A percentile compares a stretch with the other conserved stretches of the same genome.
Evolutionary conservation across 1,140 invertebrate genomes (phyloP).

Genomic region (Schmidtea mediterranea): DNA sequence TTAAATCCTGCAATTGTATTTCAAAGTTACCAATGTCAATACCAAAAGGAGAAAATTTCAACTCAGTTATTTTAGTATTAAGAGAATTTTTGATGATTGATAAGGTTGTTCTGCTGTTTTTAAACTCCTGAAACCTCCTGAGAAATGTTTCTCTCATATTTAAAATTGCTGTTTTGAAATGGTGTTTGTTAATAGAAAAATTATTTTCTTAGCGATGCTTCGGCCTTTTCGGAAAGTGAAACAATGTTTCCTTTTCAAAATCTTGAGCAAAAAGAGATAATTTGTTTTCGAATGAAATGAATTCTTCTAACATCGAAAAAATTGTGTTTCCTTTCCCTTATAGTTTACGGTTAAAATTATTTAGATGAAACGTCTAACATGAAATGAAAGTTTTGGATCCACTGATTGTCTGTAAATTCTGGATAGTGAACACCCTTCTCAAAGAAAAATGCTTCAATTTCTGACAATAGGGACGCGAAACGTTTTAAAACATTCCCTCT

Average conservation of each 20-base stretch:
- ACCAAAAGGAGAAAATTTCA: not conserved
- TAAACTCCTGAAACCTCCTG: not conserved
- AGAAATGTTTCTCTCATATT: slow-evolving; percentile 2
- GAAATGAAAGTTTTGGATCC: slow-evolving; percentile 4
- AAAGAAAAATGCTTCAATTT: too few species aligned
- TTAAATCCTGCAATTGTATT: slow-evolving; percentile 1
- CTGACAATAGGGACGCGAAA: too few species aligned
- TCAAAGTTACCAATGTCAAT: slow-evolving; percentile 1
- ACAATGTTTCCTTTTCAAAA: slow-evolving; percentile 4
- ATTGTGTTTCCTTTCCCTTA: too few species aligned
- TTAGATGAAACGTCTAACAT: not conserved
- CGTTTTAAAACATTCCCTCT: too few species aligned
- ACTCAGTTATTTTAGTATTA: slow-evolving; percentile 1
- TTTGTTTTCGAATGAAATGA: not conserved
- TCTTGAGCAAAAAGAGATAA: slow-evolving; percentile 2
- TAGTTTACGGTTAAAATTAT: not conserved
- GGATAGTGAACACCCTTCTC: too few species aligned
- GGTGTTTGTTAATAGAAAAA: slow-evolving; percentile 1
- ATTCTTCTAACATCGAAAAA: not conserved
- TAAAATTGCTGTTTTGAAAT: slow-evolving; percentile 4
- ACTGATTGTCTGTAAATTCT: not conserved
- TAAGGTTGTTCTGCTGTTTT: slow-evolving; percentile 4
- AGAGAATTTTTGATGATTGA: not conserved
- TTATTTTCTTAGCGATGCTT: slow-evolving; percentile 4
- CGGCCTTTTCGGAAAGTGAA: not conserved